A percentile compares a stretch with the other conserved stretches of the same genome.
Conservation (phyloP, 1,140 invertebrate species). For the Trigoniulus corallinus region DNA sequence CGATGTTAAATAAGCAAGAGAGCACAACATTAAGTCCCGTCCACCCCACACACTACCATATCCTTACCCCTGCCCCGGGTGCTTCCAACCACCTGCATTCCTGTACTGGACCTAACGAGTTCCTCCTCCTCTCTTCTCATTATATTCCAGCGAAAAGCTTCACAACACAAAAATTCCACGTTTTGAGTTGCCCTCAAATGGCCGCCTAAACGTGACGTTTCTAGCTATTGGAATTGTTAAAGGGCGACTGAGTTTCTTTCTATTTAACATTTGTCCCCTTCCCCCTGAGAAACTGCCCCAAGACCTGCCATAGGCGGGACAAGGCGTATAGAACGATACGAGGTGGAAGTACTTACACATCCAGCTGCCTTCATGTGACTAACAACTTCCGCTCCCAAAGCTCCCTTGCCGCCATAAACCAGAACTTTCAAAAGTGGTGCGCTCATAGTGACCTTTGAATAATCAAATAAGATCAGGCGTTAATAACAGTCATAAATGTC, state of each 20-base stretch:
- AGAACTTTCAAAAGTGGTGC: conserved; percentile 45
- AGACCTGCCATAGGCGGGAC: not conserved
- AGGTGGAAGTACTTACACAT: conserved; percentile 38
- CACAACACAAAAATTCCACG: not conserved
- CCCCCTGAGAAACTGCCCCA: not conserved
- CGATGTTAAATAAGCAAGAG: not conserved
- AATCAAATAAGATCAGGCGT: not conserved
- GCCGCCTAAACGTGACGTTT: too few species aligned
- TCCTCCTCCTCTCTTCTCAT: not conserved
- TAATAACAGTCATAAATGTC: not conserved
- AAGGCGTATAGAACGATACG: too few species aligned
- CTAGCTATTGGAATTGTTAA: too few species aligned
- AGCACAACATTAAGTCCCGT: not conserved
- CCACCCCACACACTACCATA: too few species aligned
- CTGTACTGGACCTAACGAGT: too few species aligned
- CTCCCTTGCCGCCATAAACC: conserved; percentile 87
- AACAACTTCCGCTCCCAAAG: conserved; percentile 71
- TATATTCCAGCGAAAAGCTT: not conserved
- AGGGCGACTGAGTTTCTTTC: too few species aligned
- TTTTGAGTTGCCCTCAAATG: too few species aligned
- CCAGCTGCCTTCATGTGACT: conserved; percentile 75
- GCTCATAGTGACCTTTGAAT: not conserved
- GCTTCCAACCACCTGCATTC: too few species aligned
- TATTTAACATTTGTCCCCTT: too few species aligned
- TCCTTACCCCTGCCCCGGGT: too few species aligned